These are phyloP conservation scores for Lanistes nyassanus DNA, from an alignment of 1,140 invertebrate genomes.

Conservation along the genomic window DNA sequence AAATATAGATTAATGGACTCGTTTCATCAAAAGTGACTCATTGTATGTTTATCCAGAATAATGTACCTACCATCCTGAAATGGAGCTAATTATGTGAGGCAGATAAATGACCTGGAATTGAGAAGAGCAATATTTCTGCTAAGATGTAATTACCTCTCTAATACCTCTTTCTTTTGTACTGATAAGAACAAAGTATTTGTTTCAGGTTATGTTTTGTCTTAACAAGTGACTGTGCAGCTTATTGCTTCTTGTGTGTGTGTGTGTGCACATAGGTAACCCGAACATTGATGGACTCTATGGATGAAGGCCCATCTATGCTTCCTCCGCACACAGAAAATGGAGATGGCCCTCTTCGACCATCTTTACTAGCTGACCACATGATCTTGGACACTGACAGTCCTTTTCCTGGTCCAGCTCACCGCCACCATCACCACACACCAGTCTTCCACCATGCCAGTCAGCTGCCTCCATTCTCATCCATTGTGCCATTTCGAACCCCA, in stretches of 20 bases:
- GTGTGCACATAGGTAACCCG: conserved; percentile 13
- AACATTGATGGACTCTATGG: conserved; percentile 13
- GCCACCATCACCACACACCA: conserved; percentile 22
- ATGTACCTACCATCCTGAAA: too few species aligned
- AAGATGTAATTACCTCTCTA: too few species aligned
- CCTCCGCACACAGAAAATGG: conserved; percentile 18
- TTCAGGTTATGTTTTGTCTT: too few species aligned
- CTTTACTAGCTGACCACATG: conserved; percentile 18
- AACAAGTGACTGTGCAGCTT: too few species aligned
- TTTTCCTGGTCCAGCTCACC: conserved; percentile 10
- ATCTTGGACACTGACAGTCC: conserved; percentile 16
- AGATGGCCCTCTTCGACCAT: conserved; percentile 18
- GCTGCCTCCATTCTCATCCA: conserved; percentile 45
- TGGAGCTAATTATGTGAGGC: too few species aligned
- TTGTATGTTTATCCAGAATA: too few species aligned
- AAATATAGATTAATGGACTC: too few species aligned
- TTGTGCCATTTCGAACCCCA: conserved; percentile 40
- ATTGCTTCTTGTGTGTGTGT: conserved; percentile 6
- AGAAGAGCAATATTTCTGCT: too few species aligned
- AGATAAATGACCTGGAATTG: too few species aligned
- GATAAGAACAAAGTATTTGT: too few species aligned
- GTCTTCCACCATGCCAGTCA: conserved; percentile 34
- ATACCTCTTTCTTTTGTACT: too few species aligned
- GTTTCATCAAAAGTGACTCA: too few species aligned
- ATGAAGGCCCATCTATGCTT: conserved; percentile 12